phyloP scores from a whole-genome alignment of 2,113 vertebrate genomes.

The Heliornis fulica region DNA sequence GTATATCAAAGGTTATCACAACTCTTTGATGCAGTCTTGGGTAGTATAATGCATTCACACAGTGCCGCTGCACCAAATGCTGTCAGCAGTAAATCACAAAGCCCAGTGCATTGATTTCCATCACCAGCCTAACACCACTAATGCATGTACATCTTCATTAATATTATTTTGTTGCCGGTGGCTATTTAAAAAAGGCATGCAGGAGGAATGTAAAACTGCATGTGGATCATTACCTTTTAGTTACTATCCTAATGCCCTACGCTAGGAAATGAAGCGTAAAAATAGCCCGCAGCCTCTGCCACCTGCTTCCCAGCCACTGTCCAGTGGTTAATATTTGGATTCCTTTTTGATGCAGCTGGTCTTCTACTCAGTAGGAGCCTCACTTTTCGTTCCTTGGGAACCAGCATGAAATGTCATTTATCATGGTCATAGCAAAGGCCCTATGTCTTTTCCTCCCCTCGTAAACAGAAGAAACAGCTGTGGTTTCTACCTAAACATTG shows the following conservation, averaged over 20 bases:
- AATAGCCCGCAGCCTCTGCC: constrained; percentile 67
- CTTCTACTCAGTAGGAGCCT: constrained; percentile 54
- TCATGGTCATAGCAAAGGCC: constrained; percentile 32
- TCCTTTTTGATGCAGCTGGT: constrained; percentile 71
- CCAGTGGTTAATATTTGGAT: constrained; percentile 73
- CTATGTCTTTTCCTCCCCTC: not conserved
- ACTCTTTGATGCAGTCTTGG: not conserved
- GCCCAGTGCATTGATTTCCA: not conserved
- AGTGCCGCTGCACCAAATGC: not conserved
- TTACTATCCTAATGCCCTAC: constrained; percentile 64
- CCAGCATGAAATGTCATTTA: constrained; percentile 39
- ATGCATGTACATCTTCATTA: constrained; percentile 69
- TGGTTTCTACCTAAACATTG: constrained; percentile 43
- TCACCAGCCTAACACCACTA: constrained; percentile 41
- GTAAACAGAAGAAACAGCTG: constrained; percentile 46
- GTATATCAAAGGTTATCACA: constrained; percentile 7
- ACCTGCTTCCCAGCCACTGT: constrained; percentile 72
- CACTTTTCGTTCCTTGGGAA: constrained; percentile 22
- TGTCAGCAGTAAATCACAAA: constrained; percentile 18
- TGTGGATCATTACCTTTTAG: constrained; percentile 74
- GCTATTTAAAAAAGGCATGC: constrained; percentile 67
- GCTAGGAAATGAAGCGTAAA: constrained; percentile 75
- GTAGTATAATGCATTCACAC: not conserved
- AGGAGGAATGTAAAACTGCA: constrained; percentile 54
- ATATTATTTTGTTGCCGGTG: constrained; percentile 66